Evolutionary conservation across 2,888 invertebrate species (phyloP), one percentile per base, ranked within the genome.

Genomic region (Dichetophora obliterata): DNA sequence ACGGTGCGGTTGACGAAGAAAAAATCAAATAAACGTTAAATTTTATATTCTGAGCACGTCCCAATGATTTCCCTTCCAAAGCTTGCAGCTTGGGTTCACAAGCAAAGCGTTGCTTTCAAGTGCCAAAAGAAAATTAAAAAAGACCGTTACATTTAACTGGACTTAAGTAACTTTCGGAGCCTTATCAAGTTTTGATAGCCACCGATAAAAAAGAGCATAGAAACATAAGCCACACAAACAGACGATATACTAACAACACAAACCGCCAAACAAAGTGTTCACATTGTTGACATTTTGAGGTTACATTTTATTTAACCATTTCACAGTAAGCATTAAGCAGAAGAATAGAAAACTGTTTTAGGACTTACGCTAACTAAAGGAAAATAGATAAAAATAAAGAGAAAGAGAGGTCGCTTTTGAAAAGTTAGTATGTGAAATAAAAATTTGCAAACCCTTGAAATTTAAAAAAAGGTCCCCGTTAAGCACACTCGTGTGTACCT

Each of bases 31-130:
- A 37, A n/a, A 65, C 43, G 24, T 22, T 22, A n/a, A 61, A 70
- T 79, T 82, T 80, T 57, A 65, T 79, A 78, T 83, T 81, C 83
- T 59, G 63, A 76, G 81, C 85, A 85, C 85, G 85, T 85, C 73
- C 66, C 14, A 34, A 37, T 16, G 57, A 69, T 79, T 68, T 69
- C 75, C 65, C 57, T 72, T 73, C 75, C 43, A 43, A 43, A 2
- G 43, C 14, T 43, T 43, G 43, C 14, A 43, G 11, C 43, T 43
- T 43, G 83, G 83, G 83, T 85, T 84, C 84, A 83, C 82, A 82
- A 81, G 77, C 72, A 74, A 52, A 34, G 24, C 37, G 6, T 74
- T 66, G 5, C 37, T 63, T 34, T 68, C 27, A 52, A 3, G 63
- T 72, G 74, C 50, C 37, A 54, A 59, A 57, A 48, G 63, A 78